Base-by-base conservation (phyloP, 1,140 invertebrate species). In the Cydia pomonella region DNA sequence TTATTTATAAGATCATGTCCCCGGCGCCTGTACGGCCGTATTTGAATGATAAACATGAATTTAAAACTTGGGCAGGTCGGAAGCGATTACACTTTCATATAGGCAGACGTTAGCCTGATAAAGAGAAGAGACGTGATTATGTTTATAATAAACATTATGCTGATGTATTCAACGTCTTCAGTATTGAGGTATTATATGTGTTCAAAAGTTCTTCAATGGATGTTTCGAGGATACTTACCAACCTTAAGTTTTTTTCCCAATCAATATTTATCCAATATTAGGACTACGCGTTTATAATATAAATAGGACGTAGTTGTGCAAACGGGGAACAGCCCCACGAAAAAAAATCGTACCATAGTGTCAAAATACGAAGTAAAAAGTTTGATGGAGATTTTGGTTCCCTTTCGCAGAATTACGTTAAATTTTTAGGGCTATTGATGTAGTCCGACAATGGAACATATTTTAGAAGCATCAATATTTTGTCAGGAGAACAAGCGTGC, bases 401-500 rank as follows among this genome's bases (percentile, higher is more conserved):
- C n/a, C n/a, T n/a, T 27, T 1, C 1, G 25, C 1, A 27, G 1
- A 2, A 27, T 27, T 27, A 27, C 25, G 25, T 27, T 2, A 27
- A 27, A 2, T 27, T 27, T 27, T 27, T 27, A 2, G 3, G 25
- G 25, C 25, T 27, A 27, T 27, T 27, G 25, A 27, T 27, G 25
- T 27, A 27, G 25, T 47, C 44, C 16, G 50, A 53, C n/a, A 18
- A 18, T 53, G n/a, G 50, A 53, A 53, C 16, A 7, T n/a, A 53
- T 53, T 53, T 53, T 18, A 18, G n/a, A 21, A 18, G 50, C 10
- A 38, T 33, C 7, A 33, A 7, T 33, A 7, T 33, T 18, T 50
- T 50, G 6, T 3, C 47, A 3, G 6, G 5, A 53, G 4, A 59
- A 59, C 53, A 84, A 88, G 86, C 85, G 88, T 91, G 89, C 88